A percentile compares a stretch with the other conserved stretches of the same genome.
Conservation (phyloP, 1,140 invertebrate genomes). For the Andrena cerasifolii region DNA sequence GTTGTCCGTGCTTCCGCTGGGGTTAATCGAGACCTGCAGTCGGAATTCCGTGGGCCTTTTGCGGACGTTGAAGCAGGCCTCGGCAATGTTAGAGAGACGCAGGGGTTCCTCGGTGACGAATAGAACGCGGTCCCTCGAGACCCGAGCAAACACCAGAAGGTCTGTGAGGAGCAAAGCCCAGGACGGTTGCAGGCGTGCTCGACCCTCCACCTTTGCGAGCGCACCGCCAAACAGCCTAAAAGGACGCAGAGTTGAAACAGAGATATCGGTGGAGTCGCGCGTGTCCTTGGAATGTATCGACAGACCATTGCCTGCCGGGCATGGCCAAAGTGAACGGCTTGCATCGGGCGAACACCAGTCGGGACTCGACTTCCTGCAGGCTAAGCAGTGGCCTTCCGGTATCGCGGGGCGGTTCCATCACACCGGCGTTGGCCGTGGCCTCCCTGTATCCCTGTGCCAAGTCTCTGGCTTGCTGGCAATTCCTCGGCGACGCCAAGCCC, state of each 20-base stretch:
- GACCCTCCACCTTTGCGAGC: constrained; percentile 90
- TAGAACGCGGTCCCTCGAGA: constrained; percentile 91
- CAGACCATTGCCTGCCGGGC: constrained; percentile 90
- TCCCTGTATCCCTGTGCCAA: constrained; percentile 86
- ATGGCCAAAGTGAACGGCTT: constrained; percentile 92
- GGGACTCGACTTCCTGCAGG: constrained; percentile 91
- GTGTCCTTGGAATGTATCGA: not conserved
- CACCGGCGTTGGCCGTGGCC: constrained; percentile 89
- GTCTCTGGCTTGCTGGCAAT: constrained; percentile 77
- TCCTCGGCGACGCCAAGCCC: constrained; percentile 76
- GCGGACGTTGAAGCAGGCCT: constrained; percentile 91
- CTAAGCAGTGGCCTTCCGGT: constrained; percentile 89
- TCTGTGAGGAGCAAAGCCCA: constrained; percentile 93
- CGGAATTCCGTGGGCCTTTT: constrained; percentile 85
- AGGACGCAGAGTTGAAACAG: not conserved
- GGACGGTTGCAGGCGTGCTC: constrained; percentile 88
- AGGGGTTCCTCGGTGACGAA: constrained; percentile 94
- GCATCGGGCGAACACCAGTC: constrained; percentile 93
- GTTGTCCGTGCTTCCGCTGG: constrained; percentile 66
- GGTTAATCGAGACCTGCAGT: constrained; percentile 75
- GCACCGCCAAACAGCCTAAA: constrained; percentile 90
- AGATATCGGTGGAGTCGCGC: not conserved
- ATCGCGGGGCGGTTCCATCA: constrained; percentile 92
- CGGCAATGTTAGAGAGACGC: constrained; percentile 88
- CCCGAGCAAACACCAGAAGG: constrained; percentile 91